Conservation (phyloP, 1,140 invertebrate species). For the Papilio glaucus region DNA sequence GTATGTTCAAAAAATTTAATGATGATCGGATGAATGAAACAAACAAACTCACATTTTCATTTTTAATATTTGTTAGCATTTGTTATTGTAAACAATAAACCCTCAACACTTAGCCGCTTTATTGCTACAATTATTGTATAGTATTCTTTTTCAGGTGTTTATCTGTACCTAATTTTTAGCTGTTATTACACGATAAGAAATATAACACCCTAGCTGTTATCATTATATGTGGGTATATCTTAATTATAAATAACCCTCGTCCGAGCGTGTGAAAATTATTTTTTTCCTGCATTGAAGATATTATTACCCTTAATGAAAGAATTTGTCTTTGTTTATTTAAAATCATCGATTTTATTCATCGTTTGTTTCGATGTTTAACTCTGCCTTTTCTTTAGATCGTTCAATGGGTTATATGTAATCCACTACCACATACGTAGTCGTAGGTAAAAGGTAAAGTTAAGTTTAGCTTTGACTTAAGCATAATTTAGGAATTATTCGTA, state of each 20-base stretch:
- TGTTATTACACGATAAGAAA: constrained; percentile 11
- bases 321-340: neutral
- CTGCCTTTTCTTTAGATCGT: neutral
- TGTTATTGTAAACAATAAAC: too few species aligned
- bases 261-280: constrained; percentile 1
- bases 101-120: too few species aligned
- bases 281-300: neutral
- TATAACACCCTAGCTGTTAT: neutral
- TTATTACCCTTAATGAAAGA: neutral
- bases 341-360: neutral
- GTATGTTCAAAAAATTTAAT: too few species aligned
- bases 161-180: constrained; percentile 12
- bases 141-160: constrained; percentile 19
- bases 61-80: too few species aligned
- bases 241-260: neutral
- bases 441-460: too few species aligned
- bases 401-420: too few species aligned
- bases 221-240: constrained; percentile 18
- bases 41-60: too few species aligned
- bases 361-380: neutral
- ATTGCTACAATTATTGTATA: too few species aligned
- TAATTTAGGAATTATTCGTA: too few species aligned
- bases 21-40: too few species aligned
- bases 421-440: too few species aligned
- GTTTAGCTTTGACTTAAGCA: too few species aligned